Conservation (phyloP, 2,797 vertebrate genomes). For the Cuniculus paca region DNA sequence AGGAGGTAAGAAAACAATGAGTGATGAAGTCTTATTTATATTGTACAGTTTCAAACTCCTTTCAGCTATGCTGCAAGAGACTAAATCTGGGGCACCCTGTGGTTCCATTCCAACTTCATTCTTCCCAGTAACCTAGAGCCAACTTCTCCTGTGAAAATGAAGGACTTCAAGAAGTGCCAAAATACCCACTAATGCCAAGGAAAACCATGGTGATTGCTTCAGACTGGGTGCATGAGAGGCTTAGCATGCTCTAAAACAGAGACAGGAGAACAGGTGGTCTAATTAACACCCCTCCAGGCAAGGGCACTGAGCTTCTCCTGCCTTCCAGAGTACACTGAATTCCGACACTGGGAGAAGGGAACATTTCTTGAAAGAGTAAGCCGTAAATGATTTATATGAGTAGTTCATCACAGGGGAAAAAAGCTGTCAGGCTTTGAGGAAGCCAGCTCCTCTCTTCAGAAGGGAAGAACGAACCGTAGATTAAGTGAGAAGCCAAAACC, state of each 20-base stretch:
- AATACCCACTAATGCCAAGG: constrained; percentile 23
- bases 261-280: constrained; percentile 20
- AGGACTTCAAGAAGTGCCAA: constrained; percentile 22
- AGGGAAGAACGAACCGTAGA: neutral
- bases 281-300: neutral
- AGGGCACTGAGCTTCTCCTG: neutral
- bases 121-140: constrained; percentile 1
- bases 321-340: neutral
- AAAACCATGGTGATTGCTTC: constrained; percentile 13
- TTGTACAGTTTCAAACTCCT: neutral
- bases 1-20: neutral
- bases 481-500: constrained; percentile 55
- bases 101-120: neutral
- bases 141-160: neutral
- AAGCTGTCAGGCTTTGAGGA: constrained; percentile 4
- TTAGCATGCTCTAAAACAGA: neutral
- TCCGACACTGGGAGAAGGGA: neutral
- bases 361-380: constrained; percentile 20
- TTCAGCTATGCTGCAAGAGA: neutral
- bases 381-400: constrained; percentile 54
- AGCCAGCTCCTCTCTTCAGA: constrained; percentile 23
- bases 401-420: neutral
- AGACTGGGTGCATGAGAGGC: neutral
- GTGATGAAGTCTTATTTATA: neutral
- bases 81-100: neutral